These are phyloP conservation scores for Pristiophorus japonicus DNA, from an alignment of 2,113 vertebrate species.

Conservation along the genomic window DNA sequence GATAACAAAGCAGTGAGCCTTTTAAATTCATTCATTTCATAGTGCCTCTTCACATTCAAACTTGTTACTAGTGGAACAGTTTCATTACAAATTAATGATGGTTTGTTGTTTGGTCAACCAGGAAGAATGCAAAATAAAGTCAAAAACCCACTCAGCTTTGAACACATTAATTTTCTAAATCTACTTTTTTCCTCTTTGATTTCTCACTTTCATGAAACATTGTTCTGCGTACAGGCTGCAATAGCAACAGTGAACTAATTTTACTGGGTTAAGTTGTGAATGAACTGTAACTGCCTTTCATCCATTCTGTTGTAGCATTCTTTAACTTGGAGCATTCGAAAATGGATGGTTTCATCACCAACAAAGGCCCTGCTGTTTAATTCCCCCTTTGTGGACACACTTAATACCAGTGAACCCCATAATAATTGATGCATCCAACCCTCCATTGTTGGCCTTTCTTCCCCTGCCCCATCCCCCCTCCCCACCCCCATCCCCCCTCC, in stretches of 20 bases:
- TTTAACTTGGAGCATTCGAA: background rate
- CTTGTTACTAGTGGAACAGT: background rate
- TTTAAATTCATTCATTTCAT: background rate
- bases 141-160: no score
- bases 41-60: background rate
- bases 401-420: background rate
- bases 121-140: background rate
- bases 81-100: background rate
- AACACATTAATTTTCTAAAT: background rate
- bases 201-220: background rate
- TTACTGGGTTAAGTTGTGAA: background rate
- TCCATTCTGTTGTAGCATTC: background rate
- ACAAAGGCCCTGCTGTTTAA: background rate
- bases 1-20: background rate
- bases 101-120: background rate
- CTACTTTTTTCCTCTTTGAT: background rate
- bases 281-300: background rate
- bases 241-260: background rate
- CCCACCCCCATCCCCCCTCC: background rate
- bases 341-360: background rate
- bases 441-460: background rate
- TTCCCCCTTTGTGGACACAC: background rate
- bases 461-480: background rate
- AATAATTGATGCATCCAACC: background rate
- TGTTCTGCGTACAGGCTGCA: background rate